phyloP scores from a whole-genome alignment of 2,113 vertebrate genomes.

The Callospermophilus lateralis region DNA sequence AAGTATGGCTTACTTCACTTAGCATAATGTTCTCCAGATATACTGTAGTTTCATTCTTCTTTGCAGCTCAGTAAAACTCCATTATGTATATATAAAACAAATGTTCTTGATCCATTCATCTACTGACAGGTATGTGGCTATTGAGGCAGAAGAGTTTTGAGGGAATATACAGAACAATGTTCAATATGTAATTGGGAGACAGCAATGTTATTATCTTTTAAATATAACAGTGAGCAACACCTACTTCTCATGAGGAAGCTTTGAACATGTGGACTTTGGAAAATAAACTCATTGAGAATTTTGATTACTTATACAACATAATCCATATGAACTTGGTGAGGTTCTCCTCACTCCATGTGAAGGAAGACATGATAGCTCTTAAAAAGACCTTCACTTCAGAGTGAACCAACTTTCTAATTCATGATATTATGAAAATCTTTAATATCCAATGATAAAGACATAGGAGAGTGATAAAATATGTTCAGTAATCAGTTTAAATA shows the following conservation, averaged over 20 bases:
- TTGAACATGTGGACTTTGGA: background rate
- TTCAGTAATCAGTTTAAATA: background rate
- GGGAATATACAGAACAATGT: background rate
- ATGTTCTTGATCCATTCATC: too few relatives aligned
- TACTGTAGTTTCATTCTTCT: too few relatives aligned
- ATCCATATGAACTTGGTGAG: background rate
- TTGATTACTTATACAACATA: background rate
- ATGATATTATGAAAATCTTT: background rate
- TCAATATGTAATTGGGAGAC: background rate
- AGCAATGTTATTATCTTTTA: background rate
- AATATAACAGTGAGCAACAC: background rate
- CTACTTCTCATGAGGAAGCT: background rate
- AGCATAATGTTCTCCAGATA: too few relatives aligned
- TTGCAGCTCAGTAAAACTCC: too few relatives aligned
- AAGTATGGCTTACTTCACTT: too few relatives aligned
- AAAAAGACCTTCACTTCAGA: background rate
- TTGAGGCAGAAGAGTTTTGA: background rate
- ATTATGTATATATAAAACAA: too few relatives aligned
- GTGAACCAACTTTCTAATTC: background rate
- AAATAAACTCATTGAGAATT: background rate
- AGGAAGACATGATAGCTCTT: background rate
- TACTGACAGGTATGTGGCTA: too few relatives aligned
- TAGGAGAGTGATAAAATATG: background rate
- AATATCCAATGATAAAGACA: background rate
- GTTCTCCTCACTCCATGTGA: background rate